These are phyloP conservation scores for Psittacula echo DNA, from an alignment of 2,797 vertebrate species.

Conservation along the genomic window DNA sequence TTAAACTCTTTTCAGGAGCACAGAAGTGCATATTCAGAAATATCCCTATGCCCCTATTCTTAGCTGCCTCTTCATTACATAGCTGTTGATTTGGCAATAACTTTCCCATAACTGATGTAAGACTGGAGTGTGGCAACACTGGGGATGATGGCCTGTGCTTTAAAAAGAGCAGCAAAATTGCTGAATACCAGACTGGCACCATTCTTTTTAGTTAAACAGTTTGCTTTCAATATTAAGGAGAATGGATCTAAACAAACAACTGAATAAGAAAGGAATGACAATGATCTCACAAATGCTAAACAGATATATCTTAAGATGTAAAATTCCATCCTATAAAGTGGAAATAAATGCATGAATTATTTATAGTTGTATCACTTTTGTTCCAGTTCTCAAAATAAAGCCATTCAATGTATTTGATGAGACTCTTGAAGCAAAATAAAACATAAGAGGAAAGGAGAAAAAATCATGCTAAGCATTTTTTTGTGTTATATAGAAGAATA, in stretches of 20 bases:
- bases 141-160: neutral
- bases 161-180: neutral
- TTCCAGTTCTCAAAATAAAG: constrained; percentile 47
- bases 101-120: neutral
- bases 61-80: neutral
- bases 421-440: constrained; percentile 5
- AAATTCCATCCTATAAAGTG: constrained; percentile 6
- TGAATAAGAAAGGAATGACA: neutral
- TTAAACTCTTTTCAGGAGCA: neutral
- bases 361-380: constrained; percentile 13
- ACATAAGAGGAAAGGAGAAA: neutral
- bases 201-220: neutral
- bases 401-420: neutral
- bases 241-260: neutral
- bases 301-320: neutral
- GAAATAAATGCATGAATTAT: neutral
- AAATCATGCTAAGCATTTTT: neutral
- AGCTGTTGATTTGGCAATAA: neutral
- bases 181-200: neutral
- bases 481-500: neutral
- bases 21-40: neutral
- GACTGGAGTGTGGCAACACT: neutral
- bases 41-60: neutral
- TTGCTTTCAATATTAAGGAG: constrained; percentile 6
- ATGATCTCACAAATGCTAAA: neutral